These are phyloP conservation scores for Drosophila albomicans DNA, from an alignment of 1,140 invertebrate species.

Conservation along the genomic window DNA sequence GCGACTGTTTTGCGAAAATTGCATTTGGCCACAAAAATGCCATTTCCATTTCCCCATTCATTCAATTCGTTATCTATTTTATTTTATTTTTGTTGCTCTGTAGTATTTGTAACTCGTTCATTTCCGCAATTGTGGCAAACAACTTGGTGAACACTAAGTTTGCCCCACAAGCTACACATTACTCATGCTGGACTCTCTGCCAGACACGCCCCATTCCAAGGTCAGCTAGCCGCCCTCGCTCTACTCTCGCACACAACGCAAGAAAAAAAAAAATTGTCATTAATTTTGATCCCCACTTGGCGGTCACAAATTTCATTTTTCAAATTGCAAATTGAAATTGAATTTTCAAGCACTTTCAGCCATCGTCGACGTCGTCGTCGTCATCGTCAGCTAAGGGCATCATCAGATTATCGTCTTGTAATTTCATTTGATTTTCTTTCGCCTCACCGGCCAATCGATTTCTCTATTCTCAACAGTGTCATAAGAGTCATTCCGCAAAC, in stretches of 20 bases:
- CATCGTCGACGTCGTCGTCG: not conserved
- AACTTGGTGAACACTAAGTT: not conserved
- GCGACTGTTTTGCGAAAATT: constrained; percentile 25
- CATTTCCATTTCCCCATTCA: not conserved
- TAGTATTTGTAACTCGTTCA: not conserved
- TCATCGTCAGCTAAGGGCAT: constrained; percentile 5
- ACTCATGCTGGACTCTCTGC: constrained; percentile 34
- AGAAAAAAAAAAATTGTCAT: constrained; percentile 55
- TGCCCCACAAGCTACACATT: constrained; percentile 3
- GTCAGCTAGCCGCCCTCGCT: constrained; percentile 45
- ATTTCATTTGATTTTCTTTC: constrained; percentile 43
- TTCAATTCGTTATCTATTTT: not conserved
- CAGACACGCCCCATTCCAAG: constrained; percentile 36
- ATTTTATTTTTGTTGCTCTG: not conserved
- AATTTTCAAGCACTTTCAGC: constrained; percentile 58
- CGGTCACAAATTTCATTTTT: constrained; percentile 71
- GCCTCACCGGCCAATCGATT: constrained; percentile 33
- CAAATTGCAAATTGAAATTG: constrained; percentile 78
- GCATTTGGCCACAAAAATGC: constrained; percentile 37
- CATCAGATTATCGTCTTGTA: constrained; percentile 31
- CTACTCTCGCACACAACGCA: not conserved
- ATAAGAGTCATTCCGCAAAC: constrained; percentile 8
- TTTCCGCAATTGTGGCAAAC: constrained; percentile 31
- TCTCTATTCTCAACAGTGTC: constrained; percentile 3
- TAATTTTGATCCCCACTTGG: constrained; percentile 59